phyloP scores from a whole-genome alignment of 2,113 vertebrate species.

The Serinus canaria region DNA sequence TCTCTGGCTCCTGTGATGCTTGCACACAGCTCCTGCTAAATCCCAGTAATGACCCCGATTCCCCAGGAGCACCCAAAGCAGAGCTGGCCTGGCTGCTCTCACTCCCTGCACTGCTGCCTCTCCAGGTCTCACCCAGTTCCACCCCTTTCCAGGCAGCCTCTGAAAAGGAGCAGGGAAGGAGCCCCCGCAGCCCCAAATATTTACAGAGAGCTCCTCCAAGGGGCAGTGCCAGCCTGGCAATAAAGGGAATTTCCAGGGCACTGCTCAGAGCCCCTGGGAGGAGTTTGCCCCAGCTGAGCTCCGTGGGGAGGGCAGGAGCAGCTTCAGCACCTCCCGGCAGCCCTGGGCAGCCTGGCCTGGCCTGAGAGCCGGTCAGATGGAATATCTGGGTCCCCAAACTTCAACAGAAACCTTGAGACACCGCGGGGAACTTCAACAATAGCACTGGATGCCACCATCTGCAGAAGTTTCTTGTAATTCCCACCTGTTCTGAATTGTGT shows the following conservation, averaged over 20 bases:
- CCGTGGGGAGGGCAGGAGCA: rapidly evolving
- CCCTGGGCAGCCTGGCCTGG: neutral
- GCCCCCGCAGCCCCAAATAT: rapidly evolving
- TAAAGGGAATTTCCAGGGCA: neutral
- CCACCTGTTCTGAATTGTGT: neutral
- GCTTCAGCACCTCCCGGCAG: neutral
- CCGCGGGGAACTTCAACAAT: rapidly evolving
- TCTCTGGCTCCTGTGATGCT: neutral
- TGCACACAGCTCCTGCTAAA: neutral
- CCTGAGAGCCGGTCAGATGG: neutral
- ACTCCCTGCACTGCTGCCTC: neutral
- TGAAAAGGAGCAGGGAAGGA: neutral
- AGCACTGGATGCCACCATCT: no score
- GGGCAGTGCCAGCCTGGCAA: no score
- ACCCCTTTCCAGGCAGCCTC: neutral
- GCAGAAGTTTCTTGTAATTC: neutral
- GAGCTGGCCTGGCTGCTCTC: neutral
- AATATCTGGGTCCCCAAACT: neutral
- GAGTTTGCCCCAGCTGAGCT: rapidly evolving
- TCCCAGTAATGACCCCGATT: neutral
- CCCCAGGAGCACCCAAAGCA: neutral
- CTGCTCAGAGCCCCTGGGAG: rapidly evolving
- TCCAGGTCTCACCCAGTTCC: neutral
- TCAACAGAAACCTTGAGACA: neutral
- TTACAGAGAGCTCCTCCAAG: neutral